These are phyloP conservation scores for Nycticebus coucang DNA, from an alignment of 2,113 vertebrate species.

Conservation along the genomic window DNA sequence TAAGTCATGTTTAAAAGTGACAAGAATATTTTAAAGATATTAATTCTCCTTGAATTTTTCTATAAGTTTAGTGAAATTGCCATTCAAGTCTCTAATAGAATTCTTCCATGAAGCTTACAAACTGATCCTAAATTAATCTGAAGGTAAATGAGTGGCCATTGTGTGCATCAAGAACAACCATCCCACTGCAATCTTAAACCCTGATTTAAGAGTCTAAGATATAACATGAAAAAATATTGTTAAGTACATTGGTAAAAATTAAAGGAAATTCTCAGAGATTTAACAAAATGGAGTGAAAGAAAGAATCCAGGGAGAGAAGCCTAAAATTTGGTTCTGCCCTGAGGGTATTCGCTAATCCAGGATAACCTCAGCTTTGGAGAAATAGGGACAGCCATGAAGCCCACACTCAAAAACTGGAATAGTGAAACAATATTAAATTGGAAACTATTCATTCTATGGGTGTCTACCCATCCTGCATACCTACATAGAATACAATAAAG, in stretches of 20 bases:
- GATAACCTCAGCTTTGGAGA: neutral
- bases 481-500: neutral
- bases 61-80: neutral
- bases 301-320: neutral
- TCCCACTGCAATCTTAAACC: neutral
- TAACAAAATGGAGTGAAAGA: slow-evolving; percentile 6
- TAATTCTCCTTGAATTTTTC: neutral
- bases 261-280: neutral
- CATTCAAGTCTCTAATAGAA: neutral
- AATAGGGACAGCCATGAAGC: neutral
- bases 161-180: neutral
- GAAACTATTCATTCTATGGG: neutral
- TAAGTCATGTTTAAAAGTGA: neutral
- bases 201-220: neutral
- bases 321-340: neutral
- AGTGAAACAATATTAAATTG: neutral
- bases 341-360: neutral
- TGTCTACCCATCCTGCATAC: no score
- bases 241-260: neutral
- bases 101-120: neutral
- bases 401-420: neutral
- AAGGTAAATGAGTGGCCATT: neutral
- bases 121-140: neutral
- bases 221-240: neutral
- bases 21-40: neutral